phyloP scores from a whole-genome alignment of 2,888 invertebrate genomes.

The Troilus luridus region DNA sequence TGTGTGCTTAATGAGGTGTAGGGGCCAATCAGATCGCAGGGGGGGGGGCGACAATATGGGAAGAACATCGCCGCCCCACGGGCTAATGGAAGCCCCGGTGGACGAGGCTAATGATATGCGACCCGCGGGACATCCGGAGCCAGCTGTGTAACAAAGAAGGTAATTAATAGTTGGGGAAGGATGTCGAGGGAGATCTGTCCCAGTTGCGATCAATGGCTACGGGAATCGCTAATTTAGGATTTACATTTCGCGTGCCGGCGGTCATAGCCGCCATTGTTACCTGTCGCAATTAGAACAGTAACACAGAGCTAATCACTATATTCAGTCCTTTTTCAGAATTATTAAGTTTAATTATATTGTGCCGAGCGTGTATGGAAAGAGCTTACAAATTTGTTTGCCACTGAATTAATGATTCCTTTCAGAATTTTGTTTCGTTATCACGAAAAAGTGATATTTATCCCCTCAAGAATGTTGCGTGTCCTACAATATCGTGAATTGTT shows the following conservation, averaged over 20 bases:
- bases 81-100: not conserved
- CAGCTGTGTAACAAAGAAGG: not conserved
- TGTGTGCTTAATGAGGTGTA: slow-evolving; percentile 14
- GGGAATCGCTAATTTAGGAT: not conserved
- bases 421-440: not conserved
- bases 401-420: not conserved
- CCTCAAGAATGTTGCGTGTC: too few species aligned
- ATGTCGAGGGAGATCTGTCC: slow-evolving; percentile 3
- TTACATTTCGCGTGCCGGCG: not conserved
- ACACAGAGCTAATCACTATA: not conserved
- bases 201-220: not conserved
- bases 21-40: not conserved
- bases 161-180: not conserved
- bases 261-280: not conserved
- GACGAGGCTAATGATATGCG: not conserved
- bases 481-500: too few species aligned
- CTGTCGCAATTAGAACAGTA: not conserved
- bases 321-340: slow-evolving; percentile 6
- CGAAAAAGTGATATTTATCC: not conserved
- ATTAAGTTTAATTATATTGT: not conserved
- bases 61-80: not conserved
- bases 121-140: not conserved
- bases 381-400: not conserved
- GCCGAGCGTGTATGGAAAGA: not conserved
- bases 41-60: not conserved